Base-by-base conservation (phyloP, 2,888 invertebrate genomes). In the Orthosia gothica region DNA sequence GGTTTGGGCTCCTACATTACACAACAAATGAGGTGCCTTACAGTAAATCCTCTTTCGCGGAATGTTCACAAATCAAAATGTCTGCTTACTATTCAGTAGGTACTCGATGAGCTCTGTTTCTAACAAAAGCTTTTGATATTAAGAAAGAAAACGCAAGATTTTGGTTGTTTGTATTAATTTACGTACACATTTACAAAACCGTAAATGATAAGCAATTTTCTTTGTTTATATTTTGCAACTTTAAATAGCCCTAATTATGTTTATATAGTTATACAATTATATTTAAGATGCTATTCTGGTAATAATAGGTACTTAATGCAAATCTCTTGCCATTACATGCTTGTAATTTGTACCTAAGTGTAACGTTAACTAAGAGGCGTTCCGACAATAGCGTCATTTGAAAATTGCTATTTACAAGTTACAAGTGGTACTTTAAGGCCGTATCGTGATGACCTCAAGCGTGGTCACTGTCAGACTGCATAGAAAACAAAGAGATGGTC, bases 61-160 rank as follows among this genome's bases (percentile, higher is more conserved):
- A 82, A 81, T 50, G 32, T 72, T 69, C 52, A 61, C 68, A 77
- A 68, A 79, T 83, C 70, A 74, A 74, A 74, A 68, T 66, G 70
- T 74, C 69, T 66, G 18, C 50, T 72, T 66, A 20, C 18, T 59
- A 66, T 72, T 68, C 54, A 76, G 61, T 49, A 71, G 49, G 26
- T 50, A 76, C 57, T 71, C 32, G 45, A 40, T 59, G 13, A 58
- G 11, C 18, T 45, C 13, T 18, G 11, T n/a, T 45, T 65, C 26
- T 18, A 20, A 70, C 58, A 62, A 69, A 54, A 57, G 5, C n/a
- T 32, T 55, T 26, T 47, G 32, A 5, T 40, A 15, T 40, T 4
- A 12, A 9, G 62, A 58, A 23, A 58, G 13, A 65, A 62, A 65
- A 50, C 7, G 2, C 18, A 70, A 77, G 9, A 49, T 58, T 40